Evolutionary conservation across 2,113 vertebrate genomes (phyloP), one percentile per base, ranked within the genome.

Genomic region (Shinisaurus crocodilurus): DNA sequence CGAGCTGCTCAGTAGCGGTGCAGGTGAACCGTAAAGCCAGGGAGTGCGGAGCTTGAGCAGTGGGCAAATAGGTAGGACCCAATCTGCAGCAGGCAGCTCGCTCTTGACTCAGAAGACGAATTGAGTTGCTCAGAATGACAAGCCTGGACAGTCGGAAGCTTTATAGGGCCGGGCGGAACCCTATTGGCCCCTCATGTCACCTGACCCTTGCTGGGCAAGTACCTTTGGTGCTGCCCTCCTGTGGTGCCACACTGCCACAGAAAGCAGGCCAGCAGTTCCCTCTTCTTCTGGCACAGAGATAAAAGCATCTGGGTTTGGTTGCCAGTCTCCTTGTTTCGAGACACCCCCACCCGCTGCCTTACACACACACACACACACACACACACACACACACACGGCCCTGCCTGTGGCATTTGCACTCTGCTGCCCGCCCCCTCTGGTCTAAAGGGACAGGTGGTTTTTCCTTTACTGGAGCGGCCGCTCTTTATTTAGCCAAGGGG

Each of bases 401-500:
- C 45, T 23, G 15, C 20, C 67, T 54, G 8, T 7, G 5, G 45
- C 29, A 54, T 32, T 54, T 27, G 48, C 7, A 18, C 0, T 0
- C 82, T 32, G 79, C 79, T 92, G 34, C 85, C 67, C 72, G 70
- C 70, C 60, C 37, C 50, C 5, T 74, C 95, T 86, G 91, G 13
- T 89, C 10, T 69, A 18, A 0, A 0, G 63, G 29, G 81, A 70
- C 93, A 94, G 93, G 75, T 96, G 93, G 0, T 90, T 95, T 89
- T 93, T 90, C 88, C 92, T 82, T 86, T 93, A 92, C 12, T 8
- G 92, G 92, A 91, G 89, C 70, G 40, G 79, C 45, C 81, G n/a
- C 37, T 87, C 70, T 34, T 94, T 85, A 60, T 27, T n/a, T 29
- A 70, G 89, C 84, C 84, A 90, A 72, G 65, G 6, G 34, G 76